Percentiles rank a stretch among this genome's conserved stretches.
Evolutionary conservation across 2,888 invertebrate species (phyloP).

Genomic region (Netelia melanura): DNA sequence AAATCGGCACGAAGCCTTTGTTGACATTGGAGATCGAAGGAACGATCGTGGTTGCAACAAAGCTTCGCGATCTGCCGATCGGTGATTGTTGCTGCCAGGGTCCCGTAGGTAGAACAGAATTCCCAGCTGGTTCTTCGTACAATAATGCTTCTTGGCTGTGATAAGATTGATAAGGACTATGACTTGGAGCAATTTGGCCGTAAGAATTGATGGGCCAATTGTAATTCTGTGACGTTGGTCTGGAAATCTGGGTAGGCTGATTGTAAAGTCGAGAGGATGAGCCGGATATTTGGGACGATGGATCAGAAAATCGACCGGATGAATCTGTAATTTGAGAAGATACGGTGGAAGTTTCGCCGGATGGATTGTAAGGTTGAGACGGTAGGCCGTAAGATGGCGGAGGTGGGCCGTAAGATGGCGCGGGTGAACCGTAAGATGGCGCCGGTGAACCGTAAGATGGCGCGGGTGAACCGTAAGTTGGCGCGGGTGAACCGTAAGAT

Average conservation of each 20-base stretch:
- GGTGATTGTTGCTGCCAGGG: slow-evolving; percentile 55
- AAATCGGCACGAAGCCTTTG: slow-evolving; percentile 60
- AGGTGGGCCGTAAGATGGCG: slow-evolving; percentile 24
- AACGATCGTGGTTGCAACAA: neutral
- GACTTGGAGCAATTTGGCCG: slow-evolving; percentile 4
- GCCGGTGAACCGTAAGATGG: slow-evolving; percentile 31
- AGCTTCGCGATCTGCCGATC: slow-evolving; percentile 49
- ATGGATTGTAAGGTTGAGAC: slow-evolving; percentile 29
- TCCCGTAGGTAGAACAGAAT: slow-evolving; percentile 42
- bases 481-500: slow-evolving; percentile 36
- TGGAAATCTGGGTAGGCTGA: slow-evolving; percentile 36
- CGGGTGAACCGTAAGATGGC: slow-evolving; percentile 41
- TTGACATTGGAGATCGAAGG: slow-evolving; percentile 3
- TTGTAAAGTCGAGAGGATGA: slow-evolving; percentile 39
- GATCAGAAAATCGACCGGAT: slow-evolving; percentile 32
- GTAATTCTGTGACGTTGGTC: slow-evolving; percentile 34
- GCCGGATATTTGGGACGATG: slow-evolving; percentile 36
- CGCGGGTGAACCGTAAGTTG: slow-evolving; percentile 43
- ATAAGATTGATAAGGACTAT: slow-evolving; percentile 19
- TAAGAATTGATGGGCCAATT: slow-evolving; percentile 35
- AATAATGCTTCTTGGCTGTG: slow-evolving; percentile 17
- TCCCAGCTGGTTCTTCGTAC: slow-evolving; percentile 21
- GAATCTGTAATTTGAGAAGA: slow-evolving; percentile 44
- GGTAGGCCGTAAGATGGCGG: slow-evolving; percentile 11
- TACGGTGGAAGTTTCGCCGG: slow-evolving; percentile 25